A percentile compares a stretch with the other conserved stretches of the same genome.
phyloP scores from a whole-genome alignment of 2,888 invertebrate genomes.

The Drosophila nigricruria region DNA sequence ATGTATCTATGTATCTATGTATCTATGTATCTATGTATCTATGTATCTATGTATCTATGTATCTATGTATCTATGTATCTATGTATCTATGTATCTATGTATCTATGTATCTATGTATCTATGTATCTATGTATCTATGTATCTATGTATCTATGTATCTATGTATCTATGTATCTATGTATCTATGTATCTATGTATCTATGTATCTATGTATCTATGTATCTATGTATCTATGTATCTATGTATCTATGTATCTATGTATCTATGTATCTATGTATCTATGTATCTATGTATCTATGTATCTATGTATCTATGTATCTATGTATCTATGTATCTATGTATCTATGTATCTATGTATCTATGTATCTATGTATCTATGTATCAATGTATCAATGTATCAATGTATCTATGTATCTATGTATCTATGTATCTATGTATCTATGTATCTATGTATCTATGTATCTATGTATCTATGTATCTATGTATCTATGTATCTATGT shows the following conservation, averaged over 20 bases:
- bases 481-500: constrained; percentile 1
- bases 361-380: background rate
- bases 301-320: background rate
- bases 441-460: constrained; percentile 3
- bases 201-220: background rate
- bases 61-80: background rate
- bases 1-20: background rate
- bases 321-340: background rate
- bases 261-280: background rate
- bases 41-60: background rate
- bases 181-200: constrained; percentile 1
- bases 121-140: background rate
- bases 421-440: background rate
- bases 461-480: constrained; percentile 6
- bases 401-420: background rate
- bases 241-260: background rate
- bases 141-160: constrained; percentile 1
- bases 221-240: background rate
- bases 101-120: background rate
- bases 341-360: background rate
- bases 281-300: background rate
- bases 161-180: background rate
- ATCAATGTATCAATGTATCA: constrained; percentile 7
- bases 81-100: background rate
- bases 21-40: background rate